phyloP scores from a whole-genome alignment of 2,797 vertebrate species.

The Etheostoma nigrum region DNA sequence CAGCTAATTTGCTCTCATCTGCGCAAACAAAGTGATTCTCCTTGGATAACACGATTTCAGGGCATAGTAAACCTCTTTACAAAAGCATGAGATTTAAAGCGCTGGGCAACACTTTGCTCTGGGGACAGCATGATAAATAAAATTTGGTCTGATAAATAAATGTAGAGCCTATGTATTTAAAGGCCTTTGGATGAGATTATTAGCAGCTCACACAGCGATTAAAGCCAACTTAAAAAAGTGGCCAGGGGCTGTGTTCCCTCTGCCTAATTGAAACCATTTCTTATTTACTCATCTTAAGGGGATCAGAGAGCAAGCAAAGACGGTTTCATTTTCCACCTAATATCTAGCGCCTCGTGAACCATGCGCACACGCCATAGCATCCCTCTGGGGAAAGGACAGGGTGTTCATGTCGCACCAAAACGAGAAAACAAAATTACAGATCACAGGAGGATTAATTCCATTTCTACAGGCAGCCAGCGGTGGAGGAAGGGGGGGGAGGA shows the following conservation, averaged over 20 bases:
- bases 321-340: slow-evolving; percentile 67
- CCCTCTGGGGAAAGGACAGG: slow-evolving; percentile 60
- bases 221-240: slow-evolving; percentile 74
- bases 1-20: slow-evolving; percentile 60
- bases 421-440: slow-evolving; percentile 71
- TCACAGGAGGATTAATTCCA: slow-evolving; percentile 83
- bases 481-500: slow-evolving; percentile 33
- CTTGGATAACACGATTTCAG: slow-evolving; percentile 57
- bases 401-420: slow-evolving; percentile 67
- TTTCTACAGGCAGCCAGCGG: slow-evolving; percentile 63
- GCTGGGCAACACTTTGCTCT: slow-evolving; percentile 50
- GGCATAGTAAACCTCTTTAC: slow-evolving; percentile 58
- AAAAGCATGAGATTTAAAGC: slow-evolving; percentile 30
- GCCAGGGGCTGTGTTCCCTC: slow-evolving; percentile 75
- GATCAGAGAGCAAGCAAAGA: slow-evolving; percentile 68
- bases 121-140: slow-evolving; percentile 63
- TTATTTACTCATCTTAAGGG: slow-evolving; percentile 83
- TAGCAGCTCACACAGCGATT: slow-evolving; percentile 81
- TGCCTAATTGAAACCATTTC: slow-evolving; percentile 82
- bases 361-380: slow-evolving; percentile 21
- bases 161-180: slow-evolving; percentile 65
- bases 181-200: slow-evolving; percentile 72
- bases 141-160: slow-evolving; percentile 66
- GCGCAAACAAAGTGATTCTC: slow-evolving; percentile 66
- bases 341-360: slow-evolving; percentile 64